Evolutionary conservation across 1,140 invertebrate species (phyloP).

Genomic region (Sycophila sp.): DNA sequence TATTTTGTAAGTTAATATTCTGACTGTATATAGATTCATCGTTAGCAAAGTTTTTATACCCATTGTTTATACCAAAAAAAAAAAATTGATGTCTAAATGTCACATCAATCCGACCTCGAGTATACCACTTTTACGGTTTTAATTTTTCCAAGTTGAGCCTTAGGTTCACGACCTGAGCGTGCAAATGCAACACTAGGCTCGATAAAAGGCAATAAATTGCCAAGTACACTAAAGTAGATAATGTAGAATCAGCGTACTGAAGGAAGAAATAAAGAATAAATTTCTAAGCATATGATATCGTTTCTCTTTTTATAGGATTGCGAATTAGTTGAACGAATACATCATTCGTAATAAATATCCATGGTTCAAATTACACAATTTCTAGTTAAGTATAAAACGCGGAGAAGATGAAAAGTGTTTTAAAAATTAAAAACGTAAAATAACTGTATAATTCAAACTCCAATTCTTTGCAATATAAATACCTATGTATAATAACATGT

Average conservation of each 20-base stretch:
- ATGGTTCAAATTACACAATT: constrained; percentile 1
- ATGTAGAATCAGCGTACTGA: not conserved
- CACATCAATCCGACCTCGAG: too few relatives aligned
- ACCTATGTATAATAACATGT: too few relatives aligned
- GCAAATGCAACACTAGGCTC: constrained; percentile 20
- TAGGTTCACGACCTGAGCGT: constrained; percentile 16
- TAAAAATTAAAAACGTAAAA: constrained; percentile 17
- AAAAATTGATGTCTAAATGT: too few relatives aligned
- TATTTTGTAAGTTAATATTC: too few relatives aligned
- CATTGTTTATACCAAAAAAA: too few relatives aligned
- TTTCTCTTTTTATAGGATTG: too few relatives aligned
- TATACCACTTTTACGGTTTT: too few relatives aligned
- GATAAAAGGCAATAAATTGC: constrained; percentile 20
- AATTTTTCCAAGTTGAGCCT: constrained; percentile 4
- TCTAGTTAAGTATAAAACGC: not conserved
- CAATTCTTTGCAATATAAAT: too few relatives aligned
- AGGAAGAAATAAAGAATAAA: too few relatives aligned
- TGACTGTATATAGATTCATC: too few relatives aligned
- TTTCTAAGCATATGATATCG: constrained; percentile 21
- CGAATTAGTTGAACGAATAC: not conserved
- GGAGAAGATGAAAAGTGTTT: constrained; percentile 9
- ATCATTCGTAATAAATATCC: constrained; percentile 25
- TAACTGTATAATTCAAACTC: too few relatives aligned
- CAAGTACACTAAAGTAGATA: constrained; percentile 16
- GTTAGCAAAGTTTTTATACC: too few relatives aligned